Conservation (phyloP, 2,797 vertebrate species). For the Carapus acus region DNA sequence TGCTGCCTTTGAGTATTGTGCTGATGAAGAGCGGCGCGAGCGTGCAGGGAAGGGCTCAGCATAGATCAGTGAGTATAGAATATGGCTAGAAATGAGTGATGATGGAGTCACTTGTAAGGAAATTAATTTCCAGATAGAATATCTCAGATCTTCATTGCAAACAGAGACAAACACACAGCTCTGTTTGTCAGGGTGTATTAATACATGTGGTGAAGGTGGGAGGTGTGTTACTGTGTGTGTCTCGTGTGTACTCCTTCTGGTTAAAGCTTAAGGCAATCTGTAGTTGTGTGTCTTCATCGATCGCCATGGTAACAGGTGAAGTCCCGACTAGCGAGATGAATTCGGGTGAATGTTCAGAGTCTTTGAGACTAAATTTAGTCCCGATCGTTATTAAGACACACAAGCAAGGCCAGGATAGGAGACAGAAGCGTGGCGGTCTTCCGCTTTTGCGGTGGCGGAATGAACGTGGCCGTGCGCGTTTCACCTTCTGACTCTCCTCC, state of each 20-base stretch:
- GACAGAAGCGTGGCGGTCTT: too few relatives aligned
- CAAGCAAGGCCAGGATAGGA: too few relatives aligned
- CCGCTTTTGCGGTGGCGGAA: too few relatives aligned
- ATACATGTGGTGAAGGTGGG: conserved; percentile 2
- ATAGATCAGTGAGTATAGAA: too few relatives aligned
- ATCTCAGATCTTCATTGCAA: too few relatives aligned
- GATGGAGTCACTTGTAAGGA: background rate
- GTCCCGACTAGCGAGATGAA: conserved; percentile 36
- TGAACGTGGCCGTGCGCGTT: background rate
- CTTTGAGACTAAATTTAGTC: conserved; percentile 39
- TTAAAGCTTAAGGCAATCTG: conserved; percentile 77
- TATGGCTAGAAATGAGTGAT: too few relatives aligned
- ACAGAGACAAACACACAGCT: conserved; percentile 1
- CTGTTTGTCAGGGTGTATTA: background rate
- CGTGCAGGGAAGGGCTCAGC: background rate
- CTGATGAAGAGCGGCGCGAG: conserved; percentile 10
- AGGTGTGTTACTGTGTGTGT: conserved; percentile 43
- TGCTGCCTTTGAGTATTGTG: conserved; percentile 26
- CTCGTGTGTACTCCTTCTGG: conserved; percentile 77
- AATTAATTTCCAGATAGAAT: too few relatives aligned
- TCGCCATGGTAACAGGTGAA: conserved; percentile 70
- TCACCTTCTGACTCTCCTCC: conserved; percentile 89
- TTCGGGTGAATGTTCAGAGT: conserved; percentile 41
- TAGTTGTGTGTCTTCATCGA: conserved; percentile 78
- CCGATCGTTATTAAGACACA: conserved; percentile 29